Conservation (phyloP, 2,888 invertebrate species). For the Dicyrtomina minuta region DNA sequence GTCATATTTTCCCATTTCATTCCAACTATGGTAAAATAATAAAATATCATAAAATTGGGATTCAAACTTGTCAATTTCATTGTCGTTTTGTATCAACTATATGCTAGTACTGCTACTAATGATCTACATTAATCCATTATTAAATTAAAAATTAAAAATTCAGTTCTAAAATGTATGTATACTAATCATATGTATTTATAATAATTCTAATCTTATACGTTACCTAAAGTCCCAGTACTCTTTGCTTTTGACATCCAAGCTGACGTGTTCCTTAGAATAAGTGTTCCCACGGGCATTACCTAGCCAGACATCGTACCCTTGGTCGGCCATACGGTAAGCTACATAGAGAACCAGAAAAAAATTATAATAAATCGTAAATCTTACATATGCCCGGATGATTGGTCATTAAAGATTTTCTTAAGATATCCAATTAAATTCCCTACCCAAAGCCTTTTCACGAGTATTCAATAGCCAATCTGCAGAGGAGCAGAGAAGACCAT, state of each 20-base stretch:
- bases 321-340: slow-evolving; percentile 49
- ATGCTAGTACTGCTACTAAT: neutral
- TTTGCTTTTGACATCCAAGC: slow-evolving; percentile 29
- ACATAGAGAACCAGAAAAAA: neutral
- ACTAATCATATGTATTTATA: no score
- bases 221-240: slow-evolving; percentile 47
- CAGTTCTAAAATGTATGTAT: neutral
- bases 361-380: slow-evolving; percentile 6
- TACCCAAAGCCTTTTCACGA: slow-evolving; percentile 32
- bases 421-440: neutral
- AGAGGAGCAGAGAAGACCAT: slow-evolving; percentile 59
- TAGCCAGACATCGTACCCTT: slow-evolving; percentile 51
- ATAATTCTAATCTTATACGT: neutral
- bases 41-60: slow-evolving; percentile 23
- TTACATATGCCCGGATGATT: neutral
- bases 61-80: neutral
- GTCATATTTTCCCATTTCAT: slow-evolving; percentile 61
- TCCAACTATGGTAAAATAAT: slow-evolving; percentile 59
- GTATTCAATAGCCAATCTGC: slow-evolving; percentile 57
- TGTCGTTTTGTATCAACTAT: neutral
- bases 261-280: slow-evolving; percentile 43
- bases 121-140: neutral
- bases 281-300: no score
- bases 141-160: neutral
- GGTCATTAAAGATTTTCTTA: neutral